A percentile compares a stretch with the other conserved stretches of the same genome.
phyloP scores from a whole-genome alignment of 1,140 invertebrate genomes.

The Drosophila ogumai region DNA sequence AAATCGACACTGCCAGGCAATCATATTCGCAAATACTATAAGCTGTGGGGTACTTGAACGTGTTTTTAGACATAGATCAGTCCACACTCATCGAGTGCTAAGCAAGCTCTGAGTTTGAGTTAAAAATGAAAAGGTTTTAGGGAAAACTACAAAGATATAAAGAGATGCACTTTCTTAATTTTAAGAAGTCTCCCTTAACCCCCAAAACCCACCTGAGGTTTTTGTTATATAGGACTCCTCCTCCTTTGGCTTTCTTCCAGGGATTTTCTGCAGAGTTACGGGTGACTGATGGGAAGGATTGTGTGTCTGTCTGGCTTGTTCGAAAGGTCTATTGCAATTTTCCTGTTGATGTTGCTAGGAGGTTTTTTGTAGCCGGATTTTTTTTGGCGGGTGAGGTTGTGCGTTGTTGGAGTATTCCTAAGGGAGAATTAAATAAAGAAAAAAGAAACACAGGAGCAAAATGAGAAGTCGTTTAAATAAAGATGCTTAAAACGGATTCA shows the following conservation, averaged over 20 bases:
- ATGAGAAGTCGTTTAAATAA: constrained; percentile 38
- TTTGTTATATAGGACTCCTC: constrained; percentile 19
- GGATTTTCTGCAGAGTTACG: background rate
- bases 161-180: background rate
- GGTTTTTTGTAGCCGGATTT: constrained; percentile 30
- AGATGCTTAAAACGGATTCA: constrained; percentile 34
- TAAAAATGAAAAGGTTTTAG: background rate
- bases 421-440: constrained; percentile 12
- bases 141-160: background rate
- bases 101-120: background rate
- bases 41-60: constrained; percentile 15
- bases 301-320: constrained; percentile 31
- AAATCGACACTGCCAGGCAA: constrained; percentile 37
- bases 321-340: constrained; percentile 37
- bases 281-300: constrained; percentile 11
- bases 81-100: background rate
- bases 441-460: background rate
- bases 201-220: constrained; percentile 14
- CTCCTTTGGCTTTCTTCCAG: constrained; percentile 16
- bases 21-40: constrained; percentile 6
- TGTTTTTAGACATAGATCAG: constrained; percentile 20
- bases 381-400: constrained; percentile 58
- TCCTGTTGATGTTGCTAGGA: constrained; percentile 36
- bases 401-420: constrained; percentile 73
- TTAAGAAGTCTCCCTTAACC: too few species aligned